These are phyloP conservation scores for Phengaris arion DNA, from an alignment of 2,888 invertebrate genomes.

Conservation along the genomic window DNA sequence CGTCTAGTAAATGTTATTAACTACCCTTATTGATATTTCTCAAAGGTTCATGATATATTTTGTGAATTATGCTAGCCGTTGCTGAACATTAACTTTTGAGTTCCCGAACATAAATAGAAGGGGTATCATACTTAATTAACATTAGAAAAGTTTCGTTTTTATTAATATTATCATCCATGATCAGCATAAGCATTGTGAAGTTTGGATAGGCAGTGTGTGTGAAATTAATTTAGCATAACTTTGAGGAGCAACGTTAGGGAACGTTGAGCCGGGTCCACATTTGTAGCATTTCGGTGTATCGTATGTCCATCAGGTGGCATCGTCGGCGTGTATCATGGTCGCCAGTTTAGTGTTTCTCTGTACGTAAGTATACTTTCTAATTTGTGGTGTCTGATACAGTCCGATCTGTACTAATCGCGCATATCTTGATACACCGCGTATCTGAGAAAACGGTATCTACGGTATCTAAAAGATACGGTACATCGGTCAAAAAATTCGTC, in stretches of 20 bases:
- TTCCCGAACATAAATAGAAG: neutral
- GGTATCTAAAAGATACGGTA: too few species aligned
- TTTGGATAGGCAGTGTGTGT: neutral
- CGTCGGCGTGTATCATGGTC: too few species aligned
- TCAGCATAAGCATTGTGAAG: neutral
- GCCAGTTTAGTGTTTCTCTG: too few species aligned
- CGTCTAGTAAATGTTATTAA: neutral
- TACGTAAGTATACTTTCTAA: too few species aligned
- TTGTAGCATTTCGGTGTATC: too few species aligned
- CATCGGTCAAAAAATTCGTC: too few species aligned
- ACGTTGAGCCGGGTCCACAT: too few species aligned
- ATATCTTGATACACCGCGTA: too few species aligned
- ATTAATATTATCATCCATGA: neutral
- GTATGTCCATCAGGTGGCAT: too few species aligned
- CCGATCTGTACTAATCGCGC: too few species aligned
- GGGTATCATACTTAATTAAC: neutral
- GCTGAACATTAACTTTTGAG: neutral
- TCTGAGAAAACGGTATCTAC: too few species aligned
- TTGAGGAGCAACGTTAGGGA: neutral
- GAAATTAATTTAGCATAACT: neutral
- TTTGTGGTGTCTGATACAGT: too few species aligned
- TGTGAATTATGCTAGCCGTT: neutral
- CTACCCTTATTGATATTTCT: neutral
- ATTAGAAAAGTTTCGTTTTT: constrained; percentile 4
- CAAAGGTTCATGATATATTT: neutral